These are phyloP conservation scores for Morinoia aosen DNA, from an alignment of 2,888 invertebrate species.

Conservation along the genomic window DNA sequence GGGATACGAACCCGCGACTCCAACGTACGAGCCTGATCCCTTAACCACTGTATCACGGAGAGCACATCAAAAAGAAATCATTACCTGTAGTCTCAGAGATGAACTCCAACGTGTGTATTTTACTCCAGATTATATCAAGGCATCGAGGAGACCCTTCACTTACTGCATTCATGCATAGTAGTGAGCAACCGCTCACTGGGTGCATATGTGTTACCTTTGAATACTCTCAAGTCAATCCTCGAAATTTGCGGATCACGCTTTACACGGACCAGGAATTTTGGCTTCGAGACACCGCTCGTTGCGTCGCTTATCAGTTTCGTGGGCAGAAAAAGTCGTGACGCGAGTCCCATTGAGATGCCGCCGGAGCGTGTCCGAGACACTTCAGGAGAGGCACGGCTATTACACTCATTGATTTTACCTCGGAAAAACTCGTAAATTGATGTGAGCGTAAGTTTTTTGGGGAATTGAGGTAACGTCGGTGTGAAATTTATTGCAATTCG, in stretches of 20 bases:
- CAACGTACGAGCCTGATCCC: too few species aligned
- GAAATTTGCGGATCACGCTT: constrained; percentile 5
- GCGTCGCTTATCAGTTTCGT: background rate
- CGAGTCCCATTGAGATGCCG: background rate
- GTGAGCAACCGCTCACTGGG: background rate
- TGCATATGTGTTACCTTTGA: background rate
- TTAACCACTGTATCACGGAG: too few species aligned
- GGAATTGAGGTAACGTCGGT: background rate
- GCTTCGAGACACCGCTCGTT: background rate
- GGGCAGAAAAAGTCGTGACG: background rate
- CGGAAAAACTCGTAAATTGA: background rate
- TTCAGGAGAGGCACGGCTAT: background rate
- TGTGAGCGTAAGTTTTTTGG: background rate
- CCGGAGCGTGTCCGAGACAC: background rate
- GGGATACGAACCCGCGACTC: too few species aligned
- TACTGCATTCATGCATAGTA: background rate
- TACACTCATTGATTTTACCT: background rate
- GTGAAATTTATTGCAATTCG: background rate
- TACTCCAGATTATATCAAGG: background rate
- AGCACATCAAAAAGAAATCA: background rate
- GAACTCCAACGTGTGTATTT: background rate
- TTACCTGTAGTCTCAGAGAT: background rate
- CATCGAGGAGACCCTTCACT: background rate
- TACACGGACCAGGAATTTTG: constrained; percentile 5
- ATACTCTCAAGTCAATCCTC: background rate